A percentile compares a stretch with the other conserved stretches of the same genome.
These are phyloP conservation scores for Shargacucullia verbasci DNA, from an alignment of 2,888 invertebrate genomes.

Conservation along the genomic window DNA sequence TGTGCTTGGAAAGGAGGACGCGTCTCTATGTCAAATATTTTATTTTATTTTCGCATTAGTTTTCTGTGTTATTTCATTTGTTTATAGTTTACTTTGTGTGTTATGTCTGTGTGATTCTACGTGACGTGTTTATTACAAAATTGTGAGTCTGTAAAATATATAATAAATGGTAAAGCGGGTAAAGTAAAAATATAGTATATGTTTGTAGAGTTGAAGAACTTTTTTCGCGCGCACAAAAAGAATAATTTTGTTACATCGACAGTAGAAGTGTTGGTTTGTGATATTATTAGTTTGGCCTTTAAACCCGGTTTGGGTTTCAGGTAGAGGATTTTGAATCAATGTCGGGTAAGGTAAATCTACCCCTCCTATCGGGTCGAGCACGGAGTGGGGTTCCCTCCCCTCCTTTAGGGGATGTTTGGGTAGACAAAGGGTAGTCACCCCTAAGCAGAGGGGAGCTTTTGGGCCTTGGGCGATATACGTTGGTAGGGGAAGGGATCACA, in stretches of 20 bases:
- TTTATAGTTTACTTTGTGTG: constrained; percentile 3
- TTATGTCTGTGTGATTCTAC: constrained; percentile 1
- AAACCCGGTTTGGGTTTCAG: constrained; percentile 63
- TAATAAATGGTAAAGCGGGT: no score
- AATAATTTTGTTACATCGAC: not conserved
- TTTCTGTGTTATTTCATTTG: constrained; percentile 8
- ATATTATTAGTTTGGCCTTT: constrained; percentile 52
- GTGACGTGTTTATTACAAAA: constrained; percentile 11
- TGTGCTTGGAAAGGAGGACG: constrained; percentile 3
- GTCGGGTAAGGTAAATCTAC: constrained; percentile 79
- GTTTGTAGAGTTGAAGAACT: constrained; percentile 32
- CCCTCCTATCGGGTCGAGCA: constrained; percentile 74
- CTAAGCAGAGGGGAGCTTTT: constrained; percentile 82
- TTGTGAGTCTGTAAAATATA: constrained; percentile 20
- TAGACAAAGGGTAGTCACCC: constrained; percentile 88
- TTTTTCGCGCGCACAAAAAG: constrained; percentile 50
- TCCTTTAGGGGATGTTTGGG: constrained; percentile 82
- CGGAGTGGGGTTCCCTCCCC: constrained; percentile 86
- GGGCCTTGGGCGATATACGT: constrained; percentile 81
- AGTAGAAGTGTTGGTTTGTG: constrained; percentile 1
- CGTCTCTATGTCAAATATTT: constrained; percentile 24
- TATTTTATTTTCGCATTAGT: constrained; percentile 39
- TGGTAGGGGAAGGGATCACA: constrained; percentile 79
- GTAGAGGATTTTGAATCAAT: constrained; percentile 79
- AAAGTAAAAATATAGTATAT: constrained; percentile 2